Conservation (phyloP, 2,888 invertebrate species). For the Habrosyne pyritoides region DNA sequence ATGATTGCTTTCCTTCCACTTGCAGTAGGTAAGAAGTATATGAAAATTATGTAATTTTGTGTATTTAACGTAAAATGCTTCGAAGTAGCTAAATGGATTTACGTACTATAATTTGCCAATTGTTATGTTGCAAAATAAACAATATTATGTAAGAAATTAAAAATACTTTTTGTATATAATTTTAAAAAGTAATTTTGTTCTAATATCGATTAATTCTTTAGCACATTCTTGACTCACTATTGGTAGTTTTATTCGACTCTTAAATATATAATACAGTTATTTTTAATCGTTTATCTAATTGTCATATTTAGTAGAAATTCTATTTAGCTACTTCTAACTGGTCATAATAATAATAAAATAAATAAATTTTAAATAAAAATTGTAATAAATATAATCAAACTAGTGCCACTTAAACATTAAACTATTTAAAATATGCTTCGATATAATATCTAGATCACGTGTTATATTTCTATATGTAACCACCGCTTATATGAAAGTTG, state of each 20-base stretch:
- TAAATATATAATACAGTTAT: too few species aligned
- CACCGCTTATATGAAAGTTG: constrained; percentile 47
- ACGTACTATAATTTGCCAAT: too few species aligned
- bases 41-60: background rate
- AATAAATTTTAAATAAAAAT: constrained; percentile 31
- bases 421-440: constrained; percentile 24
- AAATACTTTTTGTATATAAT: too few species aligned
- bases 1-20: constrained; percentile 9
- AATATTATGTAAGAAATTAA: too few species aligned
- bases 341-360: constrained; percentile 29
- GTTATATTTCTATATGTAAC: constrained; percentile 26
- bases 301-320: background rate
- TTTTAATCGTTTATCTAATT: too few species aligned
- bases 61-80: background rate
- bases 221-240: too few species aligned
- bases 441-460: constrained; percentile 19
- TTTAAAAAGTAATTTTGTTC: constrained; percentile 6
- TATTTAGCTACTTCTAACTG: constrained; percentile 26
- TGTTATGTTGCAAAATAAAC: too few species aligned
- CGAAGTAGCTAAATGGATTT: background rate
- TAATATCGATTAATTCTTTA: too few species aligned
- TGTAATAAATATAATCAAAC: constrained; percentile 20
- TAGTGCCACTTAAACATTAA: constrained; percentile 35
- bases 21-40: background rate
- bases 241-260: too few species aligned